Conservation (phyloP, 2,113 vertebrate species). For the Ursus arctos region DNA sequence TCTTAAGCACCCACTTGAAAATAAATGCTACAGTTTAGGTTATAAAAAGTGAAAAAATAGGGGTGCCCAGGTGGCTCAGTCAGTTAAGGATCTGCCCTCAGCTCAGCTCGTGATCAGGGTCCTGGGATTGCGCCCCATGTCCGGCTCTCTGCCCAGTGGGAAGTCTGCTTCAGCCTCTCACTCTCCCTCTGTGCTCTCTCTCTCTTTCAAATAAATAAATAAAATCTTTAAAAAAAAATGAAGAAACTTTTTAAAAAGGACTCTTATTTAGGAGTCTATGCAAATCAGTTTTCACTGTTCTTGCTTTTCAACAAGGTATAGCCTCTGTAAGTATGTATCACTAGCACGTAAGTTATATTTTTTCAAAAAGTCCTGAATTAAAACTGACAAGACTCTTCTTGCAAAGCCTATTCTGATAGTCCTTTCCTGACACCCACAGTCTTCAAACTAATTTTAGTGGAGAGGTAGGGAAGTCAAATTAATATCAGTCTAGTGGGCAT, state of each 20-base stretch:
- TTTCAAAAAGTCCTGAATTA: slow-evolving; percentile 47
- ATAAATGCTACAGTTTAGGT: background rate
- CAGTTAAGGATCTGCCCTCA: too few relatives aligned
- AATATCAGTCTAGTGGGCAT: slow-evolving; percentile 44
- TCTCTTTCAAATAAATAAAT: too few relatives aligned
- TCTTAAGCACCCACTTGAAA: background rate
- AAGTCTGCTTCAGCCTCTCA: too few relatives aligned
- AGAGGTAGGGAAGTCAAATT: slow-evolving; percentile 37
- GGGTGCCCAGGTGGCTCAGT: too few relatives aligned
- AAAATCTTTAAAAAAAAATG: background rate
- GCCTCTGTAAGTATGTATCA: background rate
- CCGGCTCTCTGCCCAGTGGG: too few relatives aligned
- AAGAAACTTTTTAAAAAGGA: background rate
- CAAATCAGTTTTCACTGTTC: slow-evolving; percentile 12
- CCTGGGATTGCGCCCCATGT: too few relatives aligned
- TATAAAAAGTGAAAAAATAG: background rate
- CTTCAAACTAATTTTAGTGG: slow-evolving; percentile 54
- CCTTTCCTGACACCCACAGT: background rate
- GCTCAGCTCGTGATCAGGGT: too few relatives aligned
- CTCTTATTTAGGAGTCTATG: background rate
- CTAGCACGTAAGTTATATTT: background rate
- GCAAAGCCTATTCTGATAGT: background rate
- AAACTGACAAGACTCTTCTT: slow-evolving; percentile 53
- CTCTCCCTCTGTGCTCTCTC: too few relatives aligned
- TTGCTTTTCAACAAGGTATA: background rate